A percentile compares a stretch with the other conserved stretches of the same genome.
These are phyloP conservation scores for Hippocampus comes DNA, from an alignment of 2,113 vertebrate genomes.

Conservation along the genomic window DNA sequence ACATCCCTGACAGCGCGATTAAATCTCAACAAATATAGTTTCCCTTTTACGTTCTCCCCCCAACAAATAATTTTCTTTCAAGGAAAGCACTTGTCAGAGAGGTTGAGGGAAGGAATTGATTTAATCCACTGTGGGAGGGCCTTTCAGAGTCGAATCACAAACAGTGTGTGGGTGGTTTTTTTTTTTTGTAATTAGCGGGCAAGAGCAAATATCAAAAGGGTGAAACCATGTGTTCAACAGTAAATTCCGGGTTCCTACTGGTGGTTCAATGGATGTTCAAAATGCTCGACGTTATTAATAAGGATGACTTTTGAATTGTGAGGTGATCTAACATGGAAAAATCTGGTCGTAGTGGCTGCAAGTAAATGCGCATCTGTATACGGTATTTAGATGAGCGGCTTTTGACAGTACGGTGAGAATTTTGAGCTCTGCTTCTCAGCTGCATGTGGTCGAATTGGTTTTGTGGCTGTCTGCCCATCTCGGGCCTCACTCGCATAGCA, in stretches of 20 bases:
- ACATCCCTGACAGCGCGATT: constrained; percentile 36
- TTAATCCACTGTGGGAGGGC: background rate
- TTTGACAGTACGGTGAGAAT: background rate
- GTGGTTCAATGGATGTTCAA: constrained; percentile 65
- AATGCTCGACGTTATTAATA: constrained; percentile 67
- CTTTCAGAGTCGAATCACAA: constrained; percentile 6
- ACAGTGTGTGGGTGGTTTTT: background rate
- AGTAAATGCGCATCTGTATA: constrained; percentile 29
- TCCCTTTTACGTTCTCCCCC: constrained; percentile 10
- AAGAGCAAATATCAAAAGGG: constrained; percentile 6
- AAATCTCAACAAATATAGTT: constrained; percentile 8
- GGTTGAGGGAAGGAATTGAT: background rate
- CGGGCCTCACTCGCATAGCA: constrained; percentile 54
- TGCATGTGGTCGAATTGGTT: constrained; percentile 64
- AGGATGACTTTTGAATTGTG: constrained; percentile 64
- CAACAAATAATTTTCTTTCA: background rate
- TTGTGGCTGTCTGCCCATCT: constrained; percentile 59
- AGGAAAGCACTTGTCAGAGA: background rate
- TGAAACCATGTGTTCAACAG: constrained; percentile 1
- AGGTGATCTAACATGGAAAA: constrained; percentile 60
- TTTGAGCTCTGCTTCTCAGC: constrained; percentile 28
- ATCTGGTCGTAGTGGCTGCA: constrained; percentile 27
- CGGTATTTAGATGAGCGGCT: constrained; percentile 25
- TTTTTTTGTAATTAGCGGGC: constrained; percentile 3
- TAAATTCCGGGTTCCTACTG: constrained; percentile 41